phyloP scores from a whole-genome alignment of 2,797 vertebrate genomes.

The Acomys russatus region DNA sequence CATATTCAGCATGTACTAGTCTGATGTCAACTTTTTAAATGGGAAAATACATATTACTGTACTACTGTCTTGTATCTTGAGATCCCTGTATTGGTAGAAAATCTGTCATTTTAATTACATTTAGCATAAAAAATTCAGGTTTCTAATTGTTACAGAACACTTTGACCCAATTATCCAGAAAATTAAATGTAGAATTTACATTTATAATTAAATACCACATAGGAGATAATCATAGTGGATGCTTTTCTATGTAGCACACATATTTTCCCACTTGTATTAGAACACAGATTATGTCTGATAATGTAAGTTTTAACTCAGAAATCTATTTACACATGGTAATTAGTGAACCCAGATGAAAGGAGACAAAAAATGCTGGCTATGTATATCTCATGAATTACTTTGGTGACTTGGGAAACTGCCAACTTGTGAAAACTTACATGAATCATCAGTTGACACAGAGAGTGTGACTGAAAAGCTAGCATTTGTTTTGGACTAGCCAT shows the following conservation, averaged over 20 bases:
- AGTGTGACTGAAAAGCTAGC: not conserved
- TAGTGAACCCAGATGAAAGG: not conserved
- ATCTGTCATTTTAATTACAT: not conserved
- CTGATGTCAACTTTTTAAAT: conserved; percentile 30
- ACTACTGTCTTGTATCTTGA: not conserved
- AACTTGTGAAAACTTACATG: not conserved
- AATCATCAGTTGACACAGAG: not conserved
- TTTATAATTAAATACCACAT: not conserved
- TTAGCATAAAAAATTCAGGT: not conserved
- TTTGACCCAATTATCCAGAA: not conserved
- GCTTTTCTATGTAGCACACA: not conserved
- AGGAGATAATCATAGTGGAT: not conserved
- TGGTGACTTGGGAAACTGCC: not conserved
- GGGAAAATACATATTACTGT: not conserved
- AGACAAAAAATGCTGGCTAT: not conserved
- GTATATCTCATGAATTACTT: not conserved
- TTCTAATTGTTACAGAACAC: conserved; percentile 5
- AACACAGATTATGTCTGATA: not conserved
- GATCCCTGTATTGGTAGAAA: not conserved
- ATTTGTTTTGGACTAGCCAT: not conserved
- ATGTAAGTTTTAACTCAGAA: not conserved
- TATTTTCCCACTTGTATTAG: not conserved
- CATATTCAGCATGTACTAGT: not conserved
- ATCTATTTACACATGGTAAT: not conserved
- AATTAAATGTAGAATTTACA: conserved; percentile 4